Conservation (phyloP, 2,797 vertebrate species). For the Synaphobranchus kaupii region DNA sequence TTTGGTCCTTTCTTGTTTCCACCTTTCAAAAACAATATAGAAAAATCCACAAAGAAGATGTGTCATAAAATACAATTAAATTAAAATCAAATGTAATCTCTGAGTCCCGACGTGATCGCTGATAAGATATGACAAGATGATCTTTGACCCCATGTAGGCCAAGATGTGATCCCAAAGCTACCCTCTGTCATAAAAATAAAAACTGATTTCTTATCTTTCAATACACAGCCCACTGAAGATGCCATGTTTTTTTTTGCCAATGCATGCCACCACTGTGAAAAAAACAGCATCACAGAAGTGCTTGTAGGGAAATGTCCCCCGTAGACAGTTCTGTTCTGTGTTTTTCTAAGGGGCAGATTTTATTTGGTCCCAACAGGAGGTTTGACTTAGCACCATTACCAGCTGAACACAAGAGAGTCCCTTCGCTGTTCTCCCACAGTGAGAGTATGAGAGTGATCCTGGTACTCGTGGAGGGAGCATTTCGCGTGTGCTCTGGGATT, state of each 20-base stretch:
- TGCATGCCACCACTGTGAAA: slow-evolving; percentile 35
- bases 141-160: neutral
- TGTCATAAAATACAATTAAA: neutral
- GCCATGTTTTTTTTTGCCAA: neutral
- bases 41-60: neutral
- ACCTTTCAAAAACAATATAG: neutral
- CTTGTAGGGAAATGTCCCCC: slow-evolving; percentile 55
- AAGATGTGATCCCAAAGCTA: neutral
- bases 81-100: neutral
- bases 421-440: slow-evolving; percentile 39
- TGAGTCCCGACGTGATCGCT: neutral
- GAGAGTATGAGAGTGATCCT: slow-evolving; percentile 55
- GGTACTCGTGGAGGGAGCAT: neutral
- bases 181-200: neutral
- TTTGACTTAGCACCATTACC: slow-evolving; percentile 63
- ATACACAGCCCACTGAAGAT: neutral
- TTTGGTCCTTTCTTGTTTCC: neutral
- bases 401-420: slow-evolving; percentile 6
- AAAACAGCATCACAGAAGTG: slow-evolving; percentile 42
- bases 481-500: neutral
- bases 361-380: slow-evolving; percentile 60
- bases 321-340: slow-evolving; percentile 38
- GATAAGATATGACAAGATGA: neutral
- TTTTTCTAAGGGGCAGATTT: slow-evolving; percentile 61
- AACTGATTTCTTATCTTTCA: neutral